Evolutionary conservation across 2,797 vertebrate species (phyloP), one percentile per base, ranked within the genome.

Genomic region (Threskiornis aethiopicus): DNA sequence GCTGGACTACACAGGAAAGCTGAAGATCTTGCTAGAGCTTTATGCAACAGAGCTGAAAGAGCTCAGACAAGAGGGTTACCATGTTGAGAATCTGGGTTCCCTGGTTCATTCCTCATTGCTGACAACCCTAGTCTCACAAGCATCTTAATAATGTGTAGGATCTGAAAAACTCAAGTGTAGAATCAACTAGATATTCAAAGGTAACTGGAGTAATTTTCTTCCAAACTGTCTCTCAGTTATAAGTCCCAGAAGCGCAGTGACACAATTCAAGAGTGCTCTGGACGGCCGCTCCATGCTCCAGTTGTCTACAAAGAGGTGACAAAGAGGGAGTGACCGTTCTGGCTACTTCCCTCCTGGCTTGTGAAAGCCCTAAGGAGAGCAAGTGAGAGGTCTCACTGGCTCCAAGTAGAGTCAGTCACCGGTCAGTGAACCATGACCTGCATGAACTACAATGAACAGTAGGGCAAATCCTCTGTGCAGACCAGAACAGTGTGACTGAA

Each of bases 211-310:
- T 35, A 57, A 15, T 75, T 76, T 80, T 65, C 58, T 76, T 55
- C 69, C 24, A 41, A 9, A 61, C 8, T 37, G 8, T 29, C 21
- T 39, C 69, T 39, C 58, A 13, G 41, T 22, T 39, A 22, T 15
- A 49, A 76, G 44, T 16, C n/a, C n/a, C 66, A 78, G 33, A 39
- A 47, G 49, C 1, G 2, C 21, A 28, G 14, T 25, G 59, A 44
- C 61, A 73, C 47, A 51, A 55, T 5, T 4, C 0, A 7, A 28
- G 67, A 57, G 20, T 0, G 0, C 26, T 59, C 47, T n/a, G 65
- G 19, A n/a, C 12, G 26, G 26, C 29, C 0, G 1, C 19, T 42
- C 47, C 44, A 13, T 70, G 42, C 51, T 84, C 10, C 59, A 61
- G 20, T 3, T 54, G 33, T 13, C 37, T 31, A 10, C 46, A 61